These are phyloP conservation scores for Adrianichthys oophorus DNA, from an alignment of 2,797 vertebrate species.

Conservation along the genomic window DNA sequence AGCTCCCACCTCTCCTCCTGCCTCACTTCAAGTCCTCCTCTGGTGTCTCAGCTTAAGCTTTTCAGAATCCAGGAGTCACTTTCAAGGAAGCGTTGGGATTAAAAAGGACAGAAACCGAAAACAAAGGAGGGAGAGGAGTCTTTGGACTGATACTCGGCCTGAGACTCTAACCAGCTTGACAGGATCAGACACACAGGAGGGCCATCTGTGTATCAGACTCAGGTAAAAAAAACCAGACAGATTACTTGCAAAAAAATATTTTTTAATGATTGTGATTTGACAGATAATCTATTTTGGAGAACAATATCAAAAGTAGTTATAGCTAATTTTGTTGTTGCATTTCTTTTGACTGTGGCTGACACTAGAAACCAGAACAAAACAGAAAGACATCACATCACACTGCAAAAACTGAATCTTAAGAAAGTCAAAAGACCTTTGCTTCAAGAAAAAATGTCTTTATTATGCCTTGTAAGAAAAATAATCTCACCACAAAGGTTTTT, in stretches of 20 bases:
- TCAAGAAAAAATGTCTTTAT: no score
- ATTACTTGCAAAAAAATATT: not conserved
- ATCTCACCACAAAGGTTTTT: no score
- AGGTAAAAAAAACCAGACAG: slow-evolving; percentile 29
- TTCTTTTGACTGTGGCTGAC: no score
- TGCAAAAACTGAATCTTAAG: no score
- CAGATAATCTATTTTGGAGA: no score
- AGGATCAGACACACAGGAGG: slow-evolving; percentile 15
- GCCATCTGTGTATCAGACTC: slow-evolving; percentile 9
- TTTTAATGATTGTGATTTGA: not conserved
- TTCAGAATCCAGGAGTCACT: not conserved
- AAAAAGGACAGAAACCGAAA: not conserved
- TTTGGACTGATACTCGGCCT: not conserved
- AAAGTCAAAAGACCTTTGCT: no score
- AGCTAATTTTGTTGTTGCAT: no score
- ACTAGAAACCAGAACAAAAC: no score
- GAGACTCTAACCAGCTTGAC: slow-evolving; percentile 10
- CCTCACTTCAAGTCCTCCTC: not conserved
- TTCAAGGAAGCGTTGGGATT: not conserved
- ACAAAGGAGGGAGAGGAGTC: not conserved
- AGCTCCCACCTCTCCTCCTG: slow-evolving; percentile 1
- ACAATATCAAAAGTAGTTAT: no score
- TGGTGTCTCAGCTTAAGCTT: not conserved
- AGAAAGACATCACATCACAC: no score
- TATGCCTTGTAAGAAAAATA: no score